Evolutionary conservation across 2,113 vertebrate species (phyloP), one percentile per base, ranked within the genome.

Genomic region (Seriola rivoliana): DNA sequence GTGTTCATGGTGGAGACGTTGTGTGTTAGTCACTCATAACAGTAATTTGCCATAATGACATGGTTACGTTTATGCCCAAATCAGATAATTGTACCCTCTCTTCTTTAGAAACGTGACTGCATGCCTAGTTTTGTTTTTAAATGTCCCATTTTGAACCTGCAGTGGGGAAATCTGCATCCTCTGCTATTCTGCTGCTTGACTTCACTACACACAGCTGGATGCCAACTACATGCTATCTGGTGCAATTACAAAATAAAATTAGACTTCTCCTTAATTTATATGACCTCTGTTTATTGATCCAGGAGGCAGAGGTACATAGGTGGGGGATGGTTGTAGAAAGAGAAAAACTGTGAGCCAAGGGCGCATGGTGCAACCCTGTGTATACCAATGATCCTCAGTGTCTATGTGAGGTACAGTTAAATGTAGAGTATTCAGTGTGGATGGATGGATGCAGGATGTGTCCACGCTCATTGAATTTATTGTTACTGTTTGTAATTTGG

Each of bases 281-380:
- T 85, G 80, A 89, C 78, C 82, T 91, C 60, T 71, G 60, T 70
- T 76, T 92, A 93, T 94, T 88, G 92, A 95, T 94, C 78, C 63
- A 65, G 11, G 40, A 70, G 80, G 50, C 60, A 70, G 81, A 80
- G 82, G 69, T 74, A 55, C 52, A 57, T 34, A 17, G 19, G 67
- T 64, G 87, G 78, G 70, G 82, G 84, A 62, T 79, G 82, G 63
- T 69, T 63, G 78, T 14, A 40, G 42, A 23, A 29, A 4, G 23
- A 5, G 52, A 21, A 29, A 80, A 55, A 25, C 29, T 80, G 65
- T 38, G 67, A 71, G 23, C 38, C 0, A 21, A 60, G 11, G 4
- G 60, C 65, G 9, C 14, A 21, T 19, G 25, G 48, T 2, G 29
- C 12, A 58, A 42, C 40, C 21, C 11, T 11, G 10, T 60, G 40